Conservation (phyloP, 1,140 invertebrate species). For the Drosophila micromelanica region DNA sequence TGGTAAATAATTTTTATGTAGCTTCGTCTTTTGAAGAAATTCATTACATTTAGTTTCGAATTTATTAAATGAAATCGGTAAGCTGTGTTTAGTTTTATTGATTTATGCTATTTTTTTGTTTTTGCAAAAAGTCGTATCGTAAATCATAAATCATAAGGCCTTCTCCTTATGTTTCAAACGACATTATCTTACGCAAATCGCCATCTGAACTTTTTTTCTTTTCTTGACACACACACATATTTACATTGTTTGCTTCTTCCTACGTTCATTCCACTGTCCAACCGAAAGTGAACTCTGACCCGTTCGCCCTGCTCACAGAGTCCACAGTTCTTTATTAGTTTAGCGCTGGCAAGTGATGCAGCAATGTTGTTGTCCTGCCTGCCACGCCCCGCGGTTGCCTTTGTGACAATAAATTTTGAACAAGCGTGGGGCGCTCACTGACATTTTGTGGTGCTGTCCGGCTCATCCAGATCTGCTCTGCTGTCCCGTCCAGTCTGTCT, state of each 20-base stretch:
- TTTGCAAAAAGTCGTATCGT: constrained; percentile 14
- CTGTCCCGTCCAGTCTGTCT: constrained; percentile 36
- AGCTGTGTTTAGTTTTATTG: background rate
- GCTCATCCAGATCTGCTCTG: constrained; percentile 39
- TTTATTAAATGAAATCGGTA: background rate
- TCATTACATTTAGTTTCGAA: background rate
- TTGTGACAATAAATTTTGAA: constrained; percentile 78
- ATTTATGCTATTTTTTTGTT: background rate
- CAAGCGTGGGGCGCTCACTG: constrained; percentile 73
- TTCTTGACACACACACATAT: constrained; percentile 9
- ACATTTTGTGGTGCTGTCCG: constrained; percentile 64
- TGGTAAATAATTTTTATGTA: too few relatives aligned
- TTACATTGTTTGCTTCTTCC: constrained; percentile 17
- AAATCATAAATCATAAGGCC: constrained; percentile 12
- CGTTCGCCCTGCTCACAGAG: constrained; percentile 1
- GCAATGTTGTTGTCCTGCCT: constrained; percentile 11
- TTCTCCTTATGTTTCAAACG: background rate
- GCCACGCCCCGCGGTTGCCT: constrained; percentile 45
- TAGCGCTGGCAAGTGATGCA: constrained; percentile 50
- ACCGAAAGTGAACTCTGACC: constrained; percentile 24
- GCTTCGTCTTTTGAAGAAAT: background rate
- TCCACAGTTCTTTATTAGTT: constrained; percentile 70
- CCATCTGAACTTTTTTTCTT: background rate
- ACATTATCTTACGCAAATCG: constrained; percentile 25
- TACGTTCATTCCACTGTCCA: constrained; percentile 28